phyloP scores from a whole-genome alignment of 2,888 invertebrate genomes.

The Tridacna crocea region DNA sequence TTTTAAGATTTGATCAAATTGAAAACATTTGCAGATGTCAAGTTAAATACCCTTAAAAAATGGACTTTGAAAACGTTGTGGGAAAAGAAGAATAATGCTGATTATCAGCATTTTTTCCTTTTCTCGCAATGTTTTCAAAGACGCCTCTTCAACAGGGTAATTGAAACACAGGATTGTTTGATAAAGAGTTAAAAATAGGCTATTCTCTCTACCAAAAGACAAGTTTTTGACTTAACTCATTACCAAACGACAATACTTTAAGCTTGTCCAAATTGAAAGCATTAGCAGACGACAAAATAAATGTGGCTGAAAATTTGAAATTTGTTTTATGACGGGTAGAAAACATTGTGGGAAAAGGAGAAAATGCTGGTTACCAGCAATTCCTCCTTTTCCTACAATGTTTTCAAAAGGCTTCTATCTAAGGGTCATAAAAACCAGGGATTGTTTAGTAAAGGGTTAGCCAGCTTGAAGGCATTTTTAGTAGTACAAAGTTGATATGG shows the following conservation, averaged over 20 bases:
- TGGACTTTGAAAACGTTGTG: neutral
- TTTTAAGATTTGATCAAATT: no score
- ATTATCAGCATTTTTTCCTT: neutral
- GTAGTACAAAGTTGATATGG: no score
- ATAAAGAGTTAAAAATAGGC: neutral
- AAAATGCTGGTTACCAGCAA: neutral
- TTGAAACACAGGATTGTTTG: no score
- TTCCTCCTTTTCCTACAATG: neutral
- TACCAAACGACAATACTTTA: neutral
- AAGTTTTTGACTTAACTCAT: neutral
- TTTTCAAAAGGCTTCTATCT: neutral
- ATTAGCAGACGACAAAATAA: neutral
- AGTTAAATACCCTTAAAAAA: no score
- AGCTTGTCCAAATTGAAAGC: neutral
- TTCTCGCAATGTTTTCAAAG: no score
- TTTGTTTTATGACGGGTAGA: neutral
- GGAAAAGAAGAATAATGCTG: neutral
- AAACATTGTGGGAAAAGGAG: neutral
- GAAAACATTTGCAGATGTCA: no score
- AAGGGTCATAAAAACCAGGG: no score
- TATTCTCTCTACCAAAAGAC: neutral
- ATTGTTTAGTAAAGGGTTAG: no score
- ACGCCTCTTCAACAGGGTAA: no score
- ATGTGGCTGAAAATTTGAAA: neutral
- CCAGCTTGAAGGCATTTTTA: no score